Percentiles rank a stretch among this genome's conserved stretches.
Evolutionary conservation across 2,113 vertebrate species (phyloP).

Genomic region (Hypocryptadius cinnamomeus): DNA sequence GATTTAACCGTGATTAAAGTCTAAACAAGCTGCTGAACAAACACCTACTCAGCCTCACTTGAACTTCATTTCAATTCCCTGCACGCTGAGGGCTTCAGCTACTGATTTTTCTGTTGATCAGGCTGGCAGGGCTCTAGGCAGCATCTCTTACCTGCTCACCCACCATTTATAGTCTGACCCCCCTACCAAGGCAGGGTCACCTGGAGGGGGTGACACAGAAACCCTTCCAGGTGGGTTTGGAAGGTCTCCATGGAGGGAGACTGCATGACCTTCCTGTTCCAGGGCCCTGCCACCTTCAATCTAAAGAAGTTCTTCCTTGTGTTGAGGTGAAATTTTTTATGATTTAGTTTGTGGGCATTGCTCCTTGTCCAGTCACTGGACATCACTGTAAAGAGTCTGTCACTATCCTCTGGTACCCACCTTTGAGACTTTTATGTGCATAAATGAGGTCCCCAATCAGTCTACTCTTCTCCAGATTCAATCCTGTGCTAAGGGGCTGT

Average conservation of each 20-base stretch:
- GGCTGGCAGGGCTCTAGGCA: background rate
- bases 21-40: constrained; percentile 16
- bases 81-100: background rate
- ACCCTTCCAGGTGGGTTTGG: background rate
- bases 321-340: background rate
- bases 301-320: background rate
- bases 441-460: background rate
- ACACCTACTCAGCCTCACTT: background rate
- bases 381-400: background rate
- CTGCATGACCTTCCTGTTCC: background rate
- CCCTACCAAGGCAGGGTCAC: background rate
- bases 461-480: background rate
- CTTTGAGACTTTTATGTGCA: background rate
- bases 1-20: constrained; percentile 40
- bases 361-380: background rate
- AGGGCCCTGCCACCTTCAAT: background rate
- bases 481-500: background rate
- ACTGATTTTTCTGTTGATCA: background rate
- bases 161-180: background rate
- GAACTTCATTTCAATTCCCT: background rate
- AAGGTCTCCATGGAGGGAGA: background rate
- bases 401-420: background rate
- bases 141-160: background rate
- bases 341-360: background rate
- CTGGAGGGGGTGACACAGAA: background rate